Evolutionary conservation across 1,140 invertebrate species (phyloP), one percentile per base, ranked within the genome.

Genomic region (Rhopalosiphum maidis): DNA sequence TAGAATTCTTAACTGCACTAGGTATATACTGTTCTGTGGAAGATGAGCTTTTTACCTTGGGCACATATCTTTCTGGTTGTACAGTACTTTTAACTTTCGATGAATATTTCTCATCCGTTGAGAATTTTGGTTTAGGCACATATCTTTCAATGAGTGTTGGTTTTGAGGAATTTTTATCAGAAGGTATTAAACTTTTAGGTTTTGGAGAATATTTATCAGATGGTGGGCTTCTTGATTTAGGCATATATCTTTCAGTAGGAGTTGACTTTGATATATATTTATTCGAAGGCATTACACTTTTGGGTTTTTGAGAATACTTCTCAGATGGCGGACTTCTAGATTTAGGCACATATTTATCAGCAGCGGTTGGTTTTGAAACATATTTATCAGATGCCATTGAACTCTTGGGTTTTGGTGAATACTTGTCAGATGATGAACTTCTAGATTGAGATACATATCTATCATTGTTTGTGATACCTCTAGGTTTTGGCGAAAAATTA

Each of bases 11-110:
- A 11, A 89, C 23, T 22, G 43, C 35, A 54, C 55, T 89, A 35
- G 85, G 85, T 43, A 21, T 86, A 89, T 93, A 88, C 77, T 48
- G 83, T 30, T 82, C 85, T 6, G 86, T 9, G 22, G 51, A 89
- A 77, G 87, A 89, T 37, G 30, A 48, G 9, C 43, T 11, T 30
- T 88, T 89, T 30, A 30, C 54, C 5, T 90, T 82, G 4, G 87
- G 87, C 11, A 68, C 68, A 48, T 91, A 94, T 43, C 35, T 77
- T 60, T 88, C 93, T 15, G 90, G 54, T 94, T 77, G 43, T 51
- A 51, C 22, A 60, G 35, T 11, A 93, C n/a, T 51, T 43, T 93
- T 88, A 41, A 18, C 25, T 93, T 93, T 93, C 0, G 48, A 35
- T 9, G 9, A n/a, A 60, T 48, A 86, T 55, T 55, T 89, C 11